These are phyloP conservation scores for Papilio aristodemus DNA, from an alignment of 1,140 invertebrate genomes.

Conservation along the genomic window DNA sequence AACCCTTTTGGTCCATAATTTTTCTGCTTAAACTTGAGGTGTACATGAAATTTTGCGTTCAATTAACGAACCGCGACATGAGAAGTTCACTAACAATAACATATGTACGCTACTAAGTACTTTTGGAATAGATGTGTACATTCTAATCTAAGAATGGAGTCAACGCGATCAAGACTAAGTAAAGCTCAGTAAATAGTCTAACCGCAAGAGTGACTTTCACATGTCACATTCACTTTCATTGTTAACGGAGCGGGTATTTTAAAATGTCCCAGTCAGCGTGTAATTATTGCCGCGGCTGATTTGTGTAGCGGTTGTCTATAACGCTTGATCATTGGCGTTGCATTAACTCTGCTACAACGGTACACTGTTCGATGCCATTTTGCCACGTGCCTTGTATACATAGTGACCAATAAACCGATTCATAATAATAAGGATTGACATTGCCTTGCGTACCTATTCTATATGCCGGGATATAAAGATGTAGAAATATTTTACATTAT, in stretches of 20 bases:
- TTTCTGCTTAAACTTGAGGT: too few relatives aligned
- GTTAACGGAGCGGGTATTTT: conserved; percentile 1
- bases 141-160: not conserved
- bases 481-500: conserved; percentile 2
- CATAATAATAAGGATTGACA: conserved; percentile 14
- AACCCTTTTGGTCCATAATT: too few relatives aligned
- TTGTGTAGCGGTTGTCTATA: conserved; percentile 29
- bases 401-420: conserved; percentile 25
- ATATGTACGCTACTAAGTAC: too few relatives aligned
- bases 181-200: conserved; percentile 17
- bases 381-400: conserved; percentile 23
- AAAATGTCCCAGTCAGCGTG: conserved; percentile 14
- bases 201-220: conserved; percentile 15
- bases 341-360: conserved; percentile 19
- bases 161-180: not conserved
- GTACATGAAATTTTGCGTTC: too few relatives aligned
- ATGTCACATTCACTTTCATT: conserved; percentile 22
- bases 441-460: not conserved
- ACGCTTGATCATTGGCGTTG: conserved; percentile 24
- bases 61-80: too few relatives aligned
- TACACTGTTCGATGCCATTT: conserved; percentile 16
- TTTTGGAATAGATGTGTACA: too few relatives aligned
- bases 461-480: not conserved
- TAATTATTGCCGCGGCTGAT: conserved; percentile 26
- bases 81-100: too few relatives aligned